Conservation (phyloP, 2,113 vertebrate species). For the Caloenas nicobarica region DNA sequence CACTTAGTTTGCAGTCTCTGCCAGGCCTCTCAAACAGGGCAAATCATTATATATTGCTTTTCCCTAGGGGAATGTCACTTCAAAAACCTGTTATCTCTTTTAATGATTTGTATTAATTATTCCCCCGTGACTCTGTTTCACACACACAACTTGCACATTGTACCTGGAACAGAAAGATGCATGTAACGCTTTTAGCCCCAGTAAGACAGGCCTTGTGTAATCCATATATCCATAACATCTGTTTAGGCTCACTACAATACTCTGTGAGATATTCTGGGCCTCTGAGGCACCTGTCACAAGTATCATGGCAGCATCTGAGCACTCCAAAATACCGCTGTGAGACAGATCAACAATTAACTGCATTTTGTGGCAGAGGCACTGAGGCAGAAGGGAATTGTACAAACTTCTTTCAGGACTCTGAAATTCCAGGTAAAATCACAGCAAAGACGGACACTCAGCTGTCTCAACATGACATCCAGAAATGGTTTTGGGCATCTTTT, state of each 20-base stretch:
- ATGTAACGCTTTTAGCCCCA: background rate
- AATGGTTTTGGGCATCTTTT: background rate
- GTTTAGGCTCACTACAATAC: background rate
- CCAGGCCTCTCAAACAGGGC: background rate
- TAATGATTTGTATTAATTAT: background rate
- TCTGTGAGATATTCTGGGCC: background rate
- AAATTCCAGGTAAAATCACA: background rate
- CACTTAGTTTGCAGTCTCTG: background rate
- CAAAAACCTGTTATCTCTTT: background rate
- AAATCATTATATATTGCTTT: slow-evolving; percentile 1
- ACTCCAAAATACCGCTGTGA: background rate
- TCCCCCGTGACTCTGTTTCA: background rate
- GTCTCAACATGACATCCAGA: background rate
- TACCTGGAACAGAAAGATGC: background rate
- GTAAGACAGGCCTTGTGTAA: background rate
- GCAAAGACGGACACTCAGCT: background rate
- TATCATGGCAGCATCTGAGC: background rate
- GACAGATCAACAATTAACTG: background rate
- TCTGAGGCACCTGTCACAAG: background rate
- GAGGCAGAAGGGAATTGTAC: background rate
- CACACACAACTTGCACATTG: background rate
- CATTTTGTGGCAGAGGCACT: background rate
- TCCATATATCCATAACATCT: background rate
- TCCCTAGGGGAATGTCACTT: background rate
- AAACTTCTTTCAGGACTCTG: background rate